Evolutionary conservation across 2,888 invertebrate species (phyloP), one percentile per base, ranked within the genome.

Genomic region (Mesorhabditis belari): DNA sequence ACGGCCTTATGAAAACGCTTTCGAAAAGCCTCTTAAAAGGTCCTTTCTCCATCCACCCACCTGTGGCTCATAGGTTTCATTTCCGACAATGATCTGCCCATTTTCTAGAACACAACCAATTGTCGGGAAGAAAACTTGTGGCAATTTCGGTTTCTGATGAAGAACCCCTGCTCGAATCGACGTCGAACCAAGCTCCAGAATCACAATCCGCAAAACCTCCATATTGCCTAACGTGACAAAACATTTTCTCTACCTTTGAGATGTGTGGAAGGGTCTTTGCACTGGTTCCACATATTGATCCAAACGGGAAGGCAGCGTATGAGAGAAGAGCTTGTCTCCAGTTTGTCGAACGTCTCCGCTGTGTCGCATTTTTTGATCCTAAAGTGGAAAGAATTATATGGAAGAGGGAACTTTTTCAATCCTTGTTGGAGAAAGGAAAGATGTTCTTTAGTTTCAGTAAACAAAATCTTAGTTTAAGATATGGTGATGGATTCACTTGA

Each of bases 141-240:
- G 86, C 57, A 86, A 77, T n/a, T 85, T 82, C 2, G 85, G 77
- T 53, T 77, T 73, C 25, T 69, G 65, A 24, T 77, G 77, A 35
- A 79, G 81, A 49, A 86, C 81, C 17, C 87, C 86, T 12, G 86
- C 86, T 68, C 87, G 81, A 27, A 86, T 82, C 3, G 85, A 85
- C 67, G 83, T 82, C 57, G 85, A 85, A 12, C 87, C 87, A 49
- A 87, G 75, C 74, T 87, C 87, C 52, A 87, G 81, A 21, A 87
- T 81, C 3, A 86, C 69, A 5, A 86, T 83, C 67, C 84, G 83
- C 81, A 85, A 77, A 24, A 64, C 63, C 54, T 58, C n/a, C n/a
- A n/a, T n/a, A n/a, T n/a, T n/a, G n/a, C n/a, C n/a, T n/a, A n/a
- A n/a, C n/a, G n/a, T n/a, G n/a, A n/a, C n/a, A n/a, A n/a, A n/a